These are phyloP conservation scores for Eilema caniola DNA, from an alignment of 2,888 invertebrate genomes.

Conservation along the genomic window DNA sequence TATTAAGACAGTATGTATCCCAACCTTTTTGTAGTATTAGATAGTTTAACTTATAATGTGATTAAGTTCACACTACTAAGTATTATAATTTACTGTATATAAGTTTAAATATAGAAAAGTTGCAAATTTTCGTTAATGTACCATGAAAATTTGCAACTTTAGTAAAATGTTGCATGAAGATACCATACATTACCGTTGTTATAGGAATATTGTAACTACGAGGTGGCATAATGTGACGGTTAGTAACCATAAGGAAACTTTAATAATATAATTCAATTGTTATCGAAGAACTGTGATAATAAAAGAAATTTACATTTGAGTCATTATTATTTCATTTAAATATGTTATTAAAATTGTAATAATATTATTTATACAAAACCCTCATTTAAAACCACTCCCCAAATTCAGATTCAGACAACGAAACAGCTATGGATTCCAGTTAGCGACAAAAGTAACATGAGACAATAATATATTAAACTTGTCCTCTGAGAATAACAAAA, in stretches of 20 bases:
- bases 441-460: not conserved
- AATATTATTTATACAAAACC: no score
- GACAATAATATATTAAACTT: not conserved
- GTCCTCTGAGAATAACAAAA: no score
- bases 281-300: slow-evolving; percentile 73
- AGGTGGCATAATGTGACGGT: slow-evolving; percentile 40
- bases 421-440: not conserved
- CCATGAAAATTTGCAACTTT: slow-evolving; percentile 73
- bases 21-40: slow-evolving; percentile 37
- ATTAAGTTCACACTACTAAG: slow-evolving; percentile 42
- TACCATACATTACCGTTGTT: slow-evolving; percentile 24
- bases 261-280: slow-evolving; percentile 55
- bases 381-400: no score
- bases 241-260: slow-evolving; percentile 33
- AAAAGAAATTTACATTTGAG: slow-evolving; percentile 52
- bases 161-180: slow-evolving; percentile 29
- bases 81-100: slow-evolving; percentile 32
- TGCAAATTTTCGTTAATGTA: slow-evolving; percentile 66
- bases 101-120: slow-evolving; percentile 50
- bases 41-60: slow-evolving; percentile 39
- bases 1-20: slow-evolving; percentile 39
- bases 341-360: not conserved
- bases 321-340: slow-evolving; percentile 1
- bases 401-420: not conserved
- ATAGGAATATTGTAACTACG: slow-evolving; percentile 28